Conservation (phyloP, 2,113 vertebrate genomes). For the Mirounga angustirostris region DNA sequence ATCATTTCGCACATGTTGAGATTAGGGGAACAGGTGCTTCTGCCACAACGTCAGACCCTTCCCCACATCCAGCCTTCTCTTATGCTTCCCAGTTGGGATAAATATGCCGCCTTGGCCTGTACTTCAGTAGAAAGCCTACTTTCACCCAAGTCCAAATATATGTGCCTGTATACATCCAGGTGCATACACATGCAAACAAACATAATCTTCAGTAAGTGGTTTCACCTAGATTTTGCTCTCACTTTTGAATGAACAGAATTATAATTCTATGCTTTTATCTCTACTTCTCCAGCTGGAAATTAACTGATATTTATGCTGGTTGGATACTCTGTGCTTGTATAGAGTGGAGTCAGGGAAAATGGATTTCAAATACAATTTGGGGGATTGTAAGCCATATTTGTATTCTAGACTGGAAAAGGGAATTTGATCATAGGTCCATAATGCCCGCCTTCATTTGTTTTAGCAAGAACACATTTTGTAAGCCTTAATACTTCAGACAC, state of each 20-base stretch:
- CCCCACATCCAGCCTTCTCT: background rate
- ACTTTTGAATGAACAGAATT: slow-evolving; percentile 26
- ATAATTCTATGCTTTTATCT: background rate
- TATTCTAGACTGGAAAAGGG: background rate
- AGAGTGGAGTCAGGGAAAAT: background rate
- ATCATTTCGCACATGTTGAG: background rate
- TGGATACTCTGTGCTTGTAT: background rate
- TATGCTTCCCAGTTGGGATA: background rate
- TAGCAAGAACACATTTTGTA: background rate
- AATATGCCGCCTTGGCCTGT: background rate
- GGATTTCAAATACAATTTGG: background rate
- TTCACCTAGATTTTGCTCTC: background rate
- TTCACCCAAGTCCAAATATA: background rate
- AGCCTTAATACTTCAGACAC: background rate
- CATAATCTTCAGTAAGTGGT: no score
- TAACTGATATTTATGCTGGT: background rate
- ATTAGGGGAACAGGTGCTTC: background rate
- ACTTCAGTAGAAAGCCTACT: background rate
- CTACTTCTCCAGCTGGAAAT: background rate
- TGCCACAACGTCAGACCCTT: background rate
- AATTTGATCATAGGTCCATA: background rate
- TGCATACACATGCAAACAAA: background rate
- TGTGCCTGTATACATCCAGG: background rate
- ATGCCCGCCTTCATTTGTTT: background rate
- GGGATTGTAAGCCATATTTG: background rate